Evolutionary conservation across 2,797 vertebrate species (phyloP).

Genomic region (Epinephelus malabaricus): DNA sequence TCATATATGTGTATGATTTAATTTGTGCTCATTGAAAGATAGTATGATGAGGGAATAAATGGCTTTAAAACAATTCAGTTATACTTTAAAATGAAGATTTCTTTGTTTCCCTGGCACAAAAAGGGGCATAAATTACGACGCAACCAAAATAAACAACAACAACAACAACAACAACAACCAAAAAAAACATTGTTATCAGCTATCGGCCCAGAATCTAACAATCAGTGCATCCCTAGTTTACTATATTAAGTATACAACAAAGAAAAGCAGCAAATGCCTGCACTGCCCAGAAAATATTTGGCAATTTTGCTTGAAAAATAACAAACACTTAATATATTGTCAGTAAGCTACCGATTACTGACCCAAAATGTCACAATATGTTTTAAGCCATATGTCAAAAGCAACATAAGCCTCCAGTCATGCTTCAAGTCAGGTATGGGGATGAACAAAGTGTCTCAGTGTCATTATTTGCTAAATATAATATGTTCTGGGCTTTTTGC

Average conservation of each 20-base stretch:
- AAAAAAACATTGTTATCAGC: no score
- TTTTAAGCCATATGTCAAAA: not conserved
- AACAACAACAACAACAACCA: no score
- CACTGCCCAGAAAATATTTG: not conserved
- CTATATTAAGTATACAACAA: not conserved
- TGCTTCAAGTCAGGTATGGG: not conserved
- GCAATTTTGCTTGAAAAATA: not conserved
- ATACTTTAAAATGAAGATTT: no score
- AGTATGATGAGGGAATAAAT: no score
- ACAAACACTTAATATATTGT: not conserved
- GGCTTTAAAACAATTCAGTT: no score
- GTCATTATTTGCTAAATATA: not conserved
- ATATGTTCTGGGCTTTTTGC: not conserved
- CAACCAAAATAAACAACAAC: no score
- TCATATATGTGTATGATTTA: no score
- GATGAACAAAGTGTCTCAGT: not conserved
- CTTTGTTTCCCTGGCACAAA: no score
- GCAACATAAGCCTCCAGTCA: not conserved
- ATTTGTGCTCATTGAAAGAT: no score
- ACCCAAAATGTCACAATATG: not conserved
- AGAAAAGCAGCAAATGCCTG: not conserved
- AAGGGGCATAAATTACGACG: no score
- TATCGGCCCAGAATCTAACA: no score
- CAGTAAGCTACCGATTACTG: not conserved
- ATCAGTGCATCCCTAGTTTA: no score